Conservation (phyloP, 1,140 invertebrate genomes). For the Eulimnadia texana region DNA sequence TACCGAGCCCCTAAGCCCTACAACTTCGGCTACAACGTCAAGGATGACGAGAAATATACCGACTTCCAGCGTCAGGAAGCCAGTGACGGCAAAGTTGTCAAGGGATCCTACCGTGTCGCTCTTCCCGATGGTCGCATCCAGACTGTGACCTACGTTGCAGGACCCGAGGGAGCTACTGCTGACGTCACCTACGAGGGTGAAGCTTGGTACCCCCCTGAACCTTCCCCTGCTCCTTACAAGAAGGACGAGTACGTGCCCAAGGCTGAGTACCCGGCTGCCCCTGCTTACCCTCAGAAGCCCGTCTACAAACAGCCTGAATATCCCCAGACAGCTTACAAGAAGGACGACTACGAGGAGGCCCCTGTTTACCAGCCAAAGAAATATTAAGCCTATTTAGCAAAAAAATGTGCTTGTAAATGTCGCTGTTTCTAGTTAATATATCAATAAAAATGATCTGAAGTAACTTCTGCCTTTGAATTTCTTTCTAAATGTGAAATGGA, state of each 20-base stretch:
- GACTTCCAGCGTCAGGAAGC: constrained; percentile 2
- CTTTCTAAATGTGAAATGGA: no score
- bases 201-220: constrained; percentile 13
- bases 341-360: background rate
- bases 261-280: no score
- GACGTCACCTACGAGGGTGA: constrained; percentile 23
- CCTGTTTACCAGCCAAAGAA: background rate
- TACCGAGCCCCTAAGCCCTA: constrained; percentile 3
- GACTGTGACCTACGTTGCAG: constrained; percentile 21
- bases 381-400: background rate
- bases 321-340: background rate
- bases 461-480: no score
- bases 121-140: constrained; percentile 23
- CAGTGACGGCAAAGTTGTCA: constrained; percentile 12
- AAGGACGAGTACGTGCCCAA: background rate
- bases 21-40: constrained; percentile 14
- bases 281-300: no score
- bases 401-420: no score
- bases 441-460: no score
- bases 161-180: constrained; percentile 20
- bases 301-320: background rate
- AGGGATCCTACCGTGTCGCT: constrained; percentile 21
- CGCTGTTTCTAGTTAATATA: no score
- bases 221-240: constrained; percentile 4
- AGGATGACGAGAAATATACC: constrained; percentile 10